These are phyloP conservation scores for Athene noctua DNA, from an alignment of 2,113 vertebrate species.

Conservation along the genomic window DNA sequence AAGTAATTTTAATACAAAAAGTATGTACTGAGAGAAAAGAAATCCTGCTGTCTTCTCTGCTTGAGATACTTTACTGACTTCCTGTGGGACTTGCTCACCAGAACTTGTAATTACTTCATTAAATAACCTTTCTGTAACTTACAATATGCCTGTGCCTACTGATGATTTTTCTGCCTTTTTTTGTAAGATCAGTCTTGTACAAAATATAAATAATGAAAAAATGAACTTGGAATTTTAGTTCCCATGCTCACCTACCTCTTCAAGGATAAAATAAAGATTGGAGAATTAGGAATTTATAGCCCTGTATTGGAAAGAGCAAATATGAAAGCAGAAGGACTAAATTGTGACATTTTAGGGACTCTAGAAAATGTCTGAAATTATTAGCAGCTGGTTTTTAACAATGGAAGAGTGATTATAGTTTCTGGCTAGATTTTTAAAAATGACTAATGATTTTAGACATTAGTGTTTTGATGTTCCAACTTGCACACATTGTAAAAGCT, in stretches of 20 bases:
- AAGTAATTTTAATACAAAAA: background rate
- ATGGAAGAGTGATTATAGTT: background rate
- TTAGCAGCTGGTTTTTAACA: constrained; percentile 4
- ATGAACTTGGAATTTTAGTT: background rate
- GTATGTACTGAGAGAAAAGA: background rate
- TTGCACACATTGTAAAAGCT: background rate
- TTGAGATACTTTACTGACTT: background rate
- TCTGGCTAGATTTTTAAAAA: background rate
- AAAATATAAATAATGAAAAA: background rate
- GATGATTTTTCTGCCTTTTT: background rate
- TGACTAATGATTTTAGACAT: background rate
- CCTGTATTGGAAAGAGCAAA: background rate
- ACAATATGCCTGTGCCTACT: background rate
- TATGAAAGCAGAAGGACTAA: background rate
- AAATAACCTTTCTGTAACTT: background rate
- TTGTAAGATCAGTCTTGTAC: too few species aligned
- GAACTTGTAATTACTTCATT: background rate
- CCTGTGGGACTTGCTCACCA: background rate
- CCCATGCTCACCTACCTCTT: background rate
- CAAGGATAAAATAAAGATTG: background rate
- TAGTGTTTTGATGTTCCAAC: background rate
- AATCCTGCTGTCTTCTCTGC: background rate
- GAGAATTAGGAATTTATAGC: background rate
- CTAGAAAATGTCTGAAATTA: background rate
- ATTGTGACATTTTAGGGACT: background rate